Percentiles rank a stretch among this genome's conserved stretches.
Evolutionary conservation across 2,888 invertebrate species (phyloP).

Genomic region (Caradrina clavipalpis): DNA sequence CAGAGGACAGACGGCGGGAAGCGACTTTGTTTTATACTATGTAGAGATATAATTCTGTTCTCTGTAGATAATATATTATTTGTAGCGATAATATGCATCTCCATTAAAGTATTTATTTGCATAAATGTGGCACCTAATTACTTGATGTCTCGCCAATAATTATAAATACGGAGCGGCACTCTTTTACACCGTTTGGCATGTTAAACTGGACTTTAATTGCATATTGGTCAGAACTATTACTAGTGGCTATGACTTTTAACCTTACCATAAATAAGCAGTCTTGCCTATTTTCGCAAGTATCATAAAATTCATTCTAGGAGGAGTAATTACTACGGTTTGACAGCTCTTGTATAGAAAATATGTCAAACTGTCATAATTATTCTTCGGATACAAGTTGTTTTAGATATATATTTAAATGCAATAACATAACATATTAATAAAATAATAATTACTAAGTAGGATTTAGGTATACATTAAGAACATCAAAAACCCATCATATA

Average conservation of each 20-base stretch:
- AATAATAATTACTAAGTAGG: too few species aligned
- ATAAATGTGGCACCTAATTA: slow-evolving; percentile 43
- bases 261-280: background rate
- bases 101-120: slow-evolving; percentile 34
- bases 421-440: too few species aligned
- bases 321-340: too few species aligned
- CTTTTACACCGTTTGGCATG: slow-evolving; percentile 11
- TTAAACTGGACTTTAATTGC: background rate
- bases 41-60: background rate
- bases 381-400: too few species aligned
- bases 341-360: too few species aligned
- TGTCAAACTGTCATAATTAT: too few species aligned
- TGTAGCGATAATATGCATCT: slow-evolving; percentile 1
- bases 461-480: too few species aligned
- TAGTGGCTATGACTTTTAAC: background rate
- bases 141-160: slow-evolving; percentile 29
- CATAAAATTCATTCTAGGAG: background rate
- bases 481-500: too few species aligned
- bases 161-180: slow-evolving; percentile 10
- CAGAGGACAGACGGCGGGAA: too few species aligned
- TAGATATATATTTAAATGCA: too few species aligned
- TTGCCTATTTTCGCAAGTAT: background rate
- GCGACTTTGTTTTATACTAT: too few species aligned
- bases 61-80: background rate
- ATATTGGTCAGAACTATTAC: too few species aligned